Evolutionary conservation across 1,140 invertebrate genomes (phyloP).

Genomic region (Reticulitermes speratus): DNA sequence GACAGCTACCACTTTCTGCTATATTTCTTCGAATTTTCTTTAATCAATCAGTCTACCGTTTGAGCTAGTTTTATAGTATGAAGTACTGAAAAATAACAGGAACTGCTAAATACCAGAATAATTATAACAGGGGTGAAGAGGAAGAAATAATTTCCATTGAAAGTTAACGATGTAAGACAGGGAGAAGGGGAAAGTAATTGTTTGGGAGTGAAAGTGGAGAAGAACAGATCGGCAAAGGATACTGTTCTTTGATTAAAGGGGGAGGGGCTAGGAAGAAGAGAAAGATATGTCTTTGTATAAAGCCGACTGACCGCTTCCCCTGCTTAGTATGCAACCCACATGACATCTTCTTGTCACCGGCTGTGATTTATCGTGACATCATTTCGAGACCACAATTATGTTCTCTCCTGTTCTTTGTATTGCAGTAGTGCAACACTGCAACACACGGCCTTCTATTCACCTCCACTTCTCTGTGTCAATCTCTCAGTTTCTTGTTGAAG

Average conservation of each 20-base stretch:
- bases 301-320: background rate
- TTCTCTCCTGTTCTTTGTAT: background rate
- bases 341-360: background rate
- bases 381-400: background rate
- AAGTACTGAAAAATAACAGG: no score
- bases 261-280: background rate
- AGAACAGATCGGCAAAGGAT: background rate
- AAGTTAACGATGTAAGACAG: background rate
- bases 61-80: no score
- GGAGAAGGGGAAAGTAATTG: background rate
- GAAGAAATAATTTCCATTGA: background rate
- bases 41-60: no score
- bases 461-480: background rate
- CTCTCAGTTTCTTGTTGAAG: background rate
- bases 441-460: background rate
- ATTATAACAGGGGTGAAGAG: background rate
- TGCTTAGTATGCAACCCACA: constrained; percentile 2
- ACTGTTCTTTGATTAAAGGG: background rate
- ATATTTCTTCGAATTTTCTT: no score
- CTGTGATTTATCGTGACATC: constrained; percentile 6
- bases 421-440: background rate
- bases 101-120: background rate
- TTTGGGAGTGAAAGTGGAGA: background rate
- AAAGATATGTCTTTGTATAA: background rate
- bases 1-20: no score